Evolutionary conservation across 1,140 invertebrate genomes (phyloP).

Genomic region (Laupala kohalensis): DNA sequence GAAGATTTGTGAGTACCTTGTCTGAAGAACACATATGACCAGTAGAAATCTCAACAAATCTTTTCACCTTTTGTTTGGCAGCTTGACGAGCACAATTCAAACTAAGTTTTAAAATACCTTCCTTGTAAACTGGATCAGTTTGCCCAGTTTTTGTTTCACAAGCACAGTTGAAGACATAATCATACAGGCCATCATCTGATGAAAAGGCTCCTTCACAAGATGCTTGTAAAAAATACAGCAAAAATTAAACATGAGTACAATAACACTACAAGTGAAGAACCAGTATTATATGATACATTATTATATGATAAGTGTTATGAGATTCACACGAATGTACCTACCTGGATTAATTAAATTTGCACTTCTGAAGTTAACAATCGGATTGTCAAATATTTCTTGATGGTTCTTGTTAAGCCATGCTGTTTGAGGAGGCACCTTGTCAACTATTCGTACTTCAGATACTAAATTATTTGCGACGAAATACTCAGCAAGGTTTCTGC

Average conservation of each 20-base stretch:
- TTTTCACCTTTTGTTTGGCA: constrained; percentile 46
- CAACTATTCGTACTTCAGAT: constrained; percentile 62
- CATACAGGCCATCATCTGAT: constrained; percentile 45
- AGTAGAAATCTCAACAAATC: constrained; percentile 73
- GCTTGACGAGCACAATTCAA: constrained; percentile 69
- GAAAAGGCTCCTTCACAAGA: constrained; percentile 64
- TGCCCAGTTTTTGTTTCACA: constrained; percentile 79
- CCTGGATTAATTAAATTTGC: constrained; percentile 80
- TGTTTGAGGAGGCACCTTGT: constrained; percentile 84
- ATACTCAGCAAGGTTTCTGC: constrained; percentile 72
- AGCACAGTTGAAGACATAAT: constrained; percentile 77
- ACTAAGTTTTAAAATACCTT: constrained; percentile 75
- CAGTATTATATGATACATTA: background rate
- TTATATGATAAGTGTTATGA: background rate
- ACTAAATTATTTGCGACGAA: constrained; percentile 64
- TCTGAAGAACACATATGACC: constrained; percentile 67
- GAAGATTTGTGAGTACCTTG: constrained; percentile 58
- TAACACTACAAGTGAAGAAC: background rate
- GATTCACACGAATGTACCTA: constrained; percentile 29
- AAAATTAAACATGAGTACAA: constrained; percentile 13
- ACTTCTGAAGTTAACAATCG: constrained; percentile 76
- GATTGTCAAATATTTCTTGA: constrained; percentile 50
- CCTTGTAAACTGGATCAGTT: constrained; percentile 76
- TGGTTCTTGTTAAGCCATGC: constrained; percentile 74
- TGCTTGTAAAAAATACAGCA: no score